Base-by-base conservation (phyloP, 64 coral and sea anemone genomes). In the Anthopleura sola region DNA sequence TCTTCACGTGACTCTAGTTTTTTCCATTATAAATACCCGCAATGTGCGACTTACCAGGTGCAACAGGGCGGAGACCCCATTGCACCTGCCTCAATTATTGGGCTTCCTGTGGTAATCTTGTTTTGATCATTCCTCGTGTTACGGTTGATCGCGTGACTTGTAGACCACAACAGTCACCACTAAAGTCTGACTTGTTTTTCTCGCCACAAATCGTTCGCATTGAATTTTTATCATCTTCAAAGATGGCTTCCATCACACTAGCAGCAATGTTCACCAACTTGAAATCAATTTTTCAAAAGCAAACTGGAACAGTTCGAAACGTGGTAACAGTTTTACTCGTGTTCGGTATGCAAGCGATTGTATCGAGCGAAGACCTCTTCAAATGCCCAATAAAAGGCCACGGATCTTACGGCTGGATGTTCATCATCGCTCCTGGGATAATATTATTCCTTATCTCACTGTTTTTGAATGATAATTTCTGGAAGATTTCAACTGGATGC, bases 381-480 rank as follows among this genome's bases (percentile, higher is more conserved):
- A 74, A 84, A 10, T 95, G 94, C 49, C 94, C 94, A 3, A 53
- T 76, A 0, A 69, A 92, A 64, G 82, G 89, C 49, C 88, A 92
- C 34, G 49, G 53, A 3, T 57, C 85, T 11, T 95, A 95, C n/a
- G 90, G 85, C 6, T 78, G 83, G 83, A 88, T 91, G 46, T 95
- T 95, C 81, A 91, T 95, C 77, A 37, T 92, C 24, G 80, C 88
- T 23, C 94, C 94, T 13, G 87, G 88, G 1, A 44, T 95, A 54
- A 76, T 84, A 31, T 48, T 95, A 10, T 88, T 95, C 55, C 81
- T 95, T 46, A 80, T 91, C 15, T 86, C 94, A 0, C 68, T 95
- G 13, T 95, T 95, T 58, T 80, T 95, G 32, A 91, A 91, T 76
- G 87, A 82, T 50, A 84, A 68, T 26, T 95, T 95, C 60, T 95